These are phyloP conservation scores for Nephrotoma guestfalica DNA, from an alignment of 2,888 invertebrate species.

Conservation along the genomic window DNA sequence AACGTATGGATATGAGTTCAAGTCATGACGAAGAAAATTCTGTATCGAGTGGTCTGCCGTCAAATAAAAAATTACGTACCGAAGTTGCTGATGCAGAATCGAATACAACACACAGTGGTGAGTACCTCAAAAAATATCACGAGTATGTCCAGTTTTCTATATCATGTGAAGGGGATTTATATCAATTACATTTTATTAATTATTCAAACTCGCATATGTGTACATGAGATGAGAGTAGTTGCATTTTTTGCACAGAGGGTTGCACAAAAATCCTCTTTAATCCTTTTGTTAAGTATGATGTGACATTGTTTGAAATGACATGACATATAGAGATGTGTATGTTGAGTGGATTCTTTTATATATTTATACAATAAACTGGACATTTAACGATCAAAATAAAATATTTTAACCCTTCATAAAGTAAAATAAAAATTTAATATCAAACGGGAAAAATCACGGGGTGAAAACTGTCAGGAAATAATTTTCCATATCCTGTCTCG, in stretches of 20 bases:
- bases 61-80: constrained; percentile 58
- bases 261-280: neutral
- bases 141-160: neutral
- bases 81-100: constrained; percentile 79
- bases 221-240: too few species aligned
- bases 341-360: neutral
- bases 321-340: neutral
- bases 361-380: neutral
- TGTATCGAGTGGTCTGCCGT: constrained; percentile 12
- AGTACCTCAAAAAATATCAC: constrained; percentile 31
- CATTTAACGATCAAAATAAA: neutral
- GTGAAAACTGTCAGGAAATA: constrained; percentile 7
- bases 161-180: neutral
- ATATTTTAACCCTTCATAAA: neutral
- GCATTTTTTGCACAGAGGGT: neutral
- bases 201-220: neutral
- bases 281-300: neutral
- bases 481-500: constrained; percentile 11
- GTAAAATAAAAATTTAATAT: neutral
- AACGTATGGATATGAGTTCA: constrained; percentile 48
- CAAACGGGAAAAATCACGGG: neutral
- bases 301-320: constrained; percentile 1
- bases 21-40: constrained; percentile 42
- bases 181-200: constrained; percentile 2
- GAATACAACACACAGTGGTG: constrained; percentile 83